Conservation (phyloP, 23 tunicate genomes). For the Pegea sp. region DNA sequence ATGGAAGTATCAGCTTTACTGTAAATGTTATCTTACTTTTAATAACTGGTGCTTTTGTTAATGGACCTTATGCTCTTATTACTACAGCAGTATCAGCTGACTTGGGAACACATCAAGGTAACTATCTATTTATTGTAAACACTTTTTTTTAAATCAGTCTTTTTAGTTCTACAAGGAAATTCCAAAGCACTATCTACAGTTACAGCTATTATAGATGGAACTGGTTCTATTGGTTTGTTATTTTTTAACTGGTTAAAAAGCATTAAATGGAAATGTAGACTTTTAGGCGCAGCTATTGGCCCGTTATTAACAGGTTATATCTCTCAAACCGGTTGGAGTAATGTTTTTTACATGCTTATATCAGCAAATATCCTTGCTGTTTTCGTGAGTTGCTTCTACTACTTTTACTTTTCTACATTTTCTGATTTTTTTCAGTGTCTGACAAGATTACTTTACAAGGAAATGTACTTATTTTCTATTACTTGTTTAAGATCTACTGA, state of each 20-base stretch:
- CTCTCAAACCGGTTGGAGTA: slow-evolving; percentile 41
- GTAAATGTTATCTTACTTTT: slow-evolving; percentile 33
- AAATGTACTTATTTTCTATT: too few relatives aligned
- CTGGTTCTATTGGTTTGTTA: slow-evolving; percentile 79
- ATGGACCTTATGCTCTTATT: slow-evolving; percentile 87
- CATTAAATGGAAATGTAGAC: too few relatives aligned
- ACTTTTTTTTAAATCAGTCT: slow-evolving; percentile 3
- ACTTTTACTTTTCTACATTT: too few relatives aligned
- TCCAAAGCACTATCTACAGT: slow-evolving; percentile 84
- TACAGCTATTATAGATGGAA: slow-evolving; percentile 94
- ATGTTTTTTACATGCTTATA: slow-evolving; percentile 83
- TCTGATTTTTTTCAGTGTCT: too few relatives aligned
- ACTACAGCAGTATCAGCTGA: slow-evolving; percentile 95
- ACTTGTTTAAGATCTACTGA: too few relatives aligned
- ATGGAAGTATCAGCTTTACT: slow-evolving; percentile 28
- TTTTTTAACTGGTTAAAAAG: neutral
- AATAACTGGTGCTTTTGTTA: slow-evolving; percentile 74
- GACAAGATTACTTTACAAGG: too few relatives aligned
- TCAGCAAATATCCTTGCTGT: slow-evolving; percentile 50
- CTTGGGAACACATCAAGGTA: slow-evolving; percentile 76
- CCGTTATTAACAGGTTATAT: slow-evolving; percentile 66
- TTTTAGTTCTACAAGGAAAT: slow-evolving; percentile 62
- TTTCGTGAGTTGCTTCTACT: slow-evolving; percentile 22
- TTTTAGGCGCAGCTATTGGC: slow-evolving; percentile 88
- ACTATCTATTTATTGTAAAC: neutral